Percentiles rank a stretch among this genome's conserved stretches.
Conservation (phyloP, 2,797 vertebrate species). For the Sebastes nivosus region DNA sequence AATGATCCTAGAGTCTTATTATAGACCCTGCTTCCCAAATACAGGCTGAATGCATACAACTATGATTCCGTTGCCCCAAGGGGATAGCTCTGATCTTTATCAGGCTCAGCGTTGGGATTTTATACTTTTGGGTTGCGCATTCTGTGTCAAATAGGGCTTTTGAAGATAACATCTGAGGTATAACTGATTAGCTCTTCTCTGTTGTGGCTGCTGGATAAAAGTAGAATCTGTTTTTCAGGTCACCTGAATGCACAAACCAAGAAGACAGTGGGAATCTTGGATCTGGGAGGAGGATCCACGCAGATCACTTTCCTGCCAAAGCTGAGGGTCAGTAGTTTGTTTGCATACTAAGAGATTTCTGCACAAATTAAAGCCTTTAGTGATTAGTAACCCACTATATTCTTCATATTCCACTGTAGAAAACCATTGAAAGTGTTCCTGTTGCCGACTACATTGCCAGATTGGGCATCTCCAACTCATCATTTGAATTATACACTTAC, state of each 20-base stretch:
- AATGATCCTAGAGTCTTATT: not conserved
- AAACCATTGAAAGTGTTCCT: slow-evolving; percentile 87
- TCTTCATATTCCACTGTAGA: slow-evolving; percentile 75
- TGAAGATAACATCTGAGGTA: slow-evolving; percentile 58
- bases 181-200: slow-evolving; percentile 43
- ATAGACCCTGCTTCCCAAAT: slow-evolving; percentile 5
- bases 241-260: slow-evolving; percentile 82
- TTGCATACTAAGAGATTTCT: slow-evolving; percentile 24
- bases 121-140: slow-evolving; percentile 15
- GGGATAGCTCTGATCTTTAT: slow-evolving; percentile 47
- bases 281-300: slow-evolving; percentile 96
- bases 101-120: slow-evolving; percentile 27
- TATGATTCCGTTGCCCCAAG: slow-evolving; percentile 19
- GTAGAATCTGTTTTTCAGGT: slow-evolving; percentile 80
- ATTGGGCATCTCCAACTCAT: slow-evolving; percentile 92
- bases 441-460: slow-evolving; percentile 83
- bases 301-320: slow-evolving; percentile 97
- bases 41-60: slow-evolving; percentile 3
- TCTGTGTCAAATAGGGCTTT: slow-evolving; percentile 37
- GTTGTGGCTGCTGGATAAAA: slow-evolving; percentile 41
- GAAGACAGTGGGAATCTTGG: slow-evolving; percentile 92
- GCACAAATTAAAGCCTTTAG: not conserved
- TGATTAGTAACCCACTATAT: not conserved
- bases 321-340: slow-evolving; percentile 83
- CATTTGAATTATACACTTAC: slow-evolving; percentile 91